Conservation (phyloP, 2,888 invertebrate species). For the Papilio demoleus region DNA sequence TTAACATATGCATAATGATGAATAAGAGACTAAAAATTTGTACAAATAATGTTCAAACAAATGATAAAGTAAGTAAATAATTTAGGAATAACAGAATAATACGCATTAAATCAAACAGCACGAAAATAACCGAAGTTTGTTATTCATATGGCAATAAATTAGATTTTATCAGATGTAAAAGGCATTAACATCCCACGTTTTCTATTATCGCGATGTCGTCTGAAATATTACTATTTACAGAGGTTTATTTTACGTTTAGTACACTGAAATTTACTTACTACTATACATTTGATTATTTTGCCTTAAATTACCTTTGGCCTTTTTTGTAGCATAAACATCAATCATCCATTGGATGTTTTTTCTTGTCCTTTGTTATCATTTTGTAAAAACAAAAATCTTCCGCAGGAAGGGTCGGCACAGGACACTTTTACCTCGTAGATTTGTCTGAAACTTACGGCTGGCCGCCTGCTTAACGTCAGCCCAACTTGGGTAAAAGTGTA, state of each 20-base stretch:
- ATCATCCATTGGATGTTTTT: too few species aligned
- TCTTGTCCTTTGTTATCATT: too few species aligned
- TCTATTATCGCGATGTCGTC: conserved; percentile 64
- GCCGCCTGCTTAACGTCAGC: too few species aligned
- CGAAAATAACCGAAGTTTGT: conserved; percentile 19
- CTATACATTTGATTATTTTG: background rate
- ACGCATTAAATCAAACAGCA: conserved; percentile 2
- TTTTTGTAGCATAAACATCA: background rate
- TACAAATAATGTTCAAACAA: background rate
- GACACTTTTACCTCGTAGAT: too few species aligned
- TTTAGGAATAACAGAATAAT: background rate
- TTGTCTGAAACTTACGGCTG: too few species aligned
- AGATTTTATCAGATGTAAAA: conserved; percentile 68
- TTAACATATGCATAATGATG: background rate
- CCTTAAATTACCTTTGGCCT: background rate
- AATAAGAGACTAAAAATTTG: background rate
- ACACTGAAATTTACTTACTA: background rate
- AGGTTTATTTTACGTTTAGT: background rate
- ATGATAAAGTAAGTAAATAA: background rate
- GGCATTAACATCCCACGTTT: conserved; percentile 73
- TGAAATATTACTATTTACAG: conserved; percentile 39
- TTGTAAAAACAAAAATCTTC: too few species aligned
- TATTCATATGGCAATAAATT: conserved; percentile 59
- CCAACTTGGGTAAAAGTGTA: too few species aligned
- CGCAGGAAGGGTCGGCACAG: too few species aligned